Percentiles rank a stretch among this genome's conserved stretches.
These are phyloP conservation scores for Chymomyza amoena DNA, from an alignment of 2,888 invertebrate species.

Conservation along the genomic window DNA sequence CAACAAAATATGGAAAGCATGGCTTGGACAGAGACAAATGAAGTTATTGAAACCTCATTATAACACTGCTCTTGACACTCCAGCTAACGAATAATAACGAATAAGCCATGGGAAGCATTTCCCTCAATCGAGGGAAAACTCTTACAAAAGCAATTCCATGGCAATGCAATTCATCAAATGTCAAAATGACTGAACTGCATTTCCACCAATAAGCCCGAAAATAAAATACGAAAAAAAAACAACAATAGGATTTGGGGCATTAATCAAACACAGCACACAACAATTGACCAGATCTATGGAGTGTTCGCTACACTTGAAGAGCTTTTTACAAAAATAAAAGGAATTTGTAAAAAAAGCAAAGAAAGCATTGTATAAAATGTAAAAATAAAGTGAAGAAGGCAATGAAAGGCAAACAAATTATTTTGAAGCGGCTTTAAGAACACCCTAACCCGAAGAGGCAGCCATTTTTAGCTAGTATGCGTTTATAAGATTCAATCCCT, in stretches of 20 bases:
- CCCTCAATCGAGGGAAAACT: constrained; percentile 4
- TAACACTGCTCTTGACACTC: constrained; percentile 41
- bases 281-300: constrained; percentile 42
- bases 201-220: not conserved
- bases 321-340: constrained; percentile 29
- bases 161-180: constrained; percentile 69
- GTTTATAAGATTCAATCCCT: too few species aligned
- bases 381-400: not conserved
- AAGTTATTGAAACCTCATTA: constrained; percentile 71
- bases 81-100: constrained; percentile 33
- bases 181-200: constrained; percentile 46
- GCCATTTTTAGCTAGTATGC: too few species aligned
- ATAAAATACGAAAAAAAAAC: constrained; percentile 35
- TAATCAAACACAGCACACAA: constrained; percentile 50
- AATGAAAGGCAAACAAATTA: not conserved
- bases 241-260: constrained; percentile 35
- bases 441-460: too few species aligned
- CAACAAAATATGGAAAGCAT: constrained; percentile 44
- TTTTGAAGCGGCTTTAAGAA: not conserved
- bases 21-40: constrained; percentile 66
- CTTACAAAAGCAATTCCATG: constrained; percentile 16
- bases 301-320: constrained; percentile 27
- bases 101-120: not conserved
- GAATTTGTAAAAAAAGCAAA: constrained; percentile 49
- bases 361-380: not conserved